Conservation (phyloP, 2,797 vertebrate species). For the Scomberomorus guttatus region DNA sequence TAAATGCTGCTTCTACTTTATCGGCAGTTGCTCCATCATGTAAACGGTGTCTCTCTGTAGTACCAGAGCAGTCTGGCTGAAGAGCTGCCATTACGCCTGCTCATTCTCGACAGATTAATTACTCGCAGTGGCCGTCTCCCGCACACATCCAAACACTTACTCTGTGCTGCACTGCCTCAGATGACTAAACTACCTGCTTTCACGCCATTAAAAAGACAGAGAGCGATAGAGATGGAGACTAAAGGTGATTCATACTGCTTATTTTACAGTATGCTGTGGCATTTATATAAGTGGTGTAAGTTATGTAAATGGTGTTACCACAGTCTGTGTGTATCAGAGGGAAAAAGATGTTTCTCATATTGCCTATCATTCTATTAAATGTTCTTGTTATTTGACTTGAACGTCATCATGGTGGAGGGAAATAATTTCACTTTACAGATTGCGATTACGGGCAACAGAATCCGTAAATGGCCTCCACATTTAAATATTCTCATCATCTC, state of each 20-base stretch:
- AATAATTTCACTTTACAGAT: conserved; percentile 33
- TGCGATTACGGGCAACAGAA: conserved; percentile 2
- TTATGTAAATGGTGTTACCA: conserved; percentile 31
- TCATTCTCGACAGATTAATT: conserved; percentile 46
- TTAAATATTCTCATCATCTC: conserved; percentile 11
- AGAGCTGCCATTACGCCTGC: conserved; percentile 29
- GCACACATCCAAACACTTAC: conserved; percentile 37
- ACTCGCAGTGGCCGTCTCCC: background rate
- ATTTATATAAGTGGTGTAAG: conserved; percentile 48
- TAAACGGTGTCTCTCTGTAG: conserved; percentile 11
- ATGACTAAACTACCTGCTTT: conserved; percentile 43
- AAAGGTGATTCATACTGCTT: conserved; percentile 55
- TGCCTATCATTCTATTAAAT: conserved; percentile 33
- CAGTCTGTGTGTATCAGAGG: background rate
- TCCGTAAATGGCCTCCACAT: conserved; percentile 23
- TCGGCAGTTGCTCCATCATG: conserved; percentile 33
- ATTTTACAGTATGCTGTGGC: conserved; percentile 29
- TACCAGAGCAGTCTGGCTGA: background rate
- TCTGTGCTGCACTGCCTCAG: background rate
- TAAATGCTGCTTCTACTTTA: conserved; percentile 26
- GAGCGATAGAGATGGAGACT: conserved; percentile 6
- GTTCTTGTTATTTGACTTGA: conserved; percentile 33
- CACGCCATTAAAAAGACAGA: conserved; percentile 34
- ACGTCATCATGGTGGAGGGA: background rate
- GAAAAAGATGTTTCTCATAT: conserved; percentile 12